These are phyloP conservation scores for Pollachius pollachius DNA, from an alignment of 2,113 vertebrate species.

Conservation along the genomic window DNA sequence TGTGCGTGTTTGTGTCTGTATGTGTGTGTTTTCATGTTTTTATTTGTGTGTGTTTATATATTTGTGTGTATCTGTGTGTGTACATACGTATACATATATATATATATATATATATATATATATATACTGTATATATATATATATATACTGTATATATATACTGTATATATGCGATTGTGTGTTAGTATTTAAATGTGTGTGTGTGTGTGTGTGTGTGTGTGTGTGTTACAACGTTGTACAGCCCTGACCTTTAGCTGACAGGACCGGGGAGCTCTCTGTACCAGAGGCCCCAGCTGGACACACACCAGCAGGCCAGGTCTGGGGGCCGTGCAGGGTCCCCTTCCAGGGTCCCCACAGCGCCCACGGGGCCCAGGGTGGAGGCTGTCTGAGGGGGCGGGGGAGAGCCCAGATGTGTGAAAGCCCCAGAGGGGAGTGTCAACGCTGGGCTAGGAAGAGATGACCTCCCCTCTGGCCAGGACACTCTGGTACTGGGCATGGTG, in stretches of 20 bases:
- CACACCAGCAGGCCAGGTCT: conserved; percentile 46
- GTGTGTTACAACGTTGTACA: background rate
- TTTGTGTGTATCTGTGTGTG: background rate
- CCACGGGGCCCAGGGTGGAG: conserved; percentile 57
- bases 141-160: no score
- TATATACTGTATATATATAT: no score
- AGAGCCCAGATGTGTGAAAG: conserved; percentile 69
- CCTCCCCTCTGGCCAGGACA: conserved; percentile 62
- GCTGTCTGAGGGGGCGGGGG: conserved; percentile 46
- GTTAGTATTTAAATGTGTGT: background rate
- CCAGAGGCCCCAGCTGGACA: conserved; percentile 63
- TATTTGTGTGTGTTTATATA: background rate
- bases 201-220: background rate
- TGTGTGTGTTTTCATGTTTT: background rate
- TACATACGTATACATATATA: no score
- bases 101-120: no score
- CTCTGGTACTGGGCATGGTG: no score
- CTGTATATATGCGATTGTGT: background rate
- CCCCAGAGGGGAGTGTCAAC: conserved; percentile 59
- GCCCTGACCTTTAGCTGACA: conserved; percentile 66
- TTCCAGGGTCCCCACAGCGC: conserved; percentile 41
- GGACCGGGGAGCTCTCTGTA: conserved; percentile 47
- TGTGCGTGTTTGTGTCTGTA: no score
- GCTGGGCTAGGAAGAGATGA: conserved; percentile 56
- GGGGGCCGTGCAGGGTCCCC: conserved; percentile 29